Evolutionary conservation across 2,113 vertebrate genomes (phyloP), one percentile per base, ranked within the genome.

Genomic region (Istiophorus platypterus): DNA sequence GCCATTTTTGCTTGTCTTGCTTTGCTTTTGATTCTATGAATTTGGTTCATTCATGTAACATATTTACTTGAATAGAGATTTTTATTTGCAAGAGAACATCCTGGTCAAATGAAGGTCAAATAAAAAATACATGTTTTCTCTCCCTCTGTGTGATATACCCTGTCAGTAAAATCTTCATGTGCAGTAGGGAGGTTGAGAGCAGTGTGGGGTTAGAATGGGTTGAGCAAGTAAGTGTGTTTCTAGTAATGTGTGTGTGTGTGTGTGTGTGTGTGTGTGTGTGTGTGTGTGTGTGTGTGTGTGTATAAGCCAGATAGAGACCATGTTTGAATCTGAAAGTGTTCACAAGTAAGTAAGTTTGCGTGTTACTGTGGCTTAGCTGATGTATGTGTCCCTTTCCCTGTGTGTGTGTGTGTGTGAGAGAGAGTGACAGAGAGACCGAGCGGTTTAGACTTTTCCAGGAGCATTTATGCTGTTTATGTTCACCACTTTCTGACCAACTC

Each of bases 401-500:
- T 39, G 52, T 72, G 52, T 42, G 70, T 88, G 81, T 76, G 29
- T 76, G 76, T 72, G 72, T 26, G 62, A 22, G 52, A 13, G 34
- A 14, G 26, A 15, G 24, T n/a, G n/a, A n/a, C n/a, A 7, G 56
- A 27, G 20, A 27, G 34, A 68, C 26, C 13, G 39, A 87, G 76
- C 1, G 9, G 84, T 74, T 82, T 63, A 79, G 27, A 74, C n/a
- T 37, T 68, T 57, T 80, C 72, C 12, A 11, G 76, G 51, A 72
- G 69, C 31, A 76, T 90, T 84, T 72, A 57, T 74, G 74, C 61
- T 85, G 58, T 57, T 88, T 80, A 64, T 86, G 66, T 83, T 80
- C 89, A 72, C 79, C 83, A 78, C 82, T 89, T 86, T 86, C 68
- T 78, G 75, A 88, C 76, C 86, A 72, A 80, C 75, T 71, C 80